Conservation (phyloP, 2,888 invertebrate genomes). For the Teleiodes luculella region DNA sequence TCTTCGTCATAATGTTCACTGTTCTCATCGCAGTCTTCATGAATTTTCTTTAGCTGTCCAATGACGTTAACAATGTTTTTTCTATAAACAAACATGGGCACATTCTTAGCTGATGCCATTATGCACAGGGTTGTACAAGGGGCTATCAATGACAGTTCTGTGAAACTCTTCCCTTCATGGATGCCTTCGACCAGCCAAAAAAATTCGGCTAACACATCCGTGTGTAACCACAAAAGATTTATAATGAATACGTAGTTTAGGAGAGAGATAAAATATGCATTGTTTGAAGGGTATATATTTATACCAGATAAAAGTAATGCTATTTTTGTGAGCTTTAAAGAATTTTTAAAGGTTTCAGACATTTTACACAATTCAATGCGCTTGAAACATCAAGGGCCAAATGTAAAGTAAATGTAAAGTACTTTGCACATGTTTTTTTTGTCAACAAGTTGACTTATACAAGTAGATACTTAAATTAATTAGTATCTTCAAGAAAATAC, state of each 20-base stretch:
- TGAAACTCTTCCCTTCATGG: conserved; percentile 36
- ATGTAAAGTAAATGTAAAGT: too few relatives aligned
- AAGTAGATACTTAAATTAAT: not conserved
- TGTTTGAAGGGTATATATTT: conserved; percentile 26
- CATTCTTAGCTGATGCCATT: conserved; percentile 42
- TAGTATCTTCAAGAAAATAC: too few relatives aligned
- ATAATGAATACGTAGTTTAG: conserved; percentile 37
- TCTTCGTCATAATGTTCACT: not conserved
- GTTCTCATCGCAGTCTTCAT: conserved; percentile 29
- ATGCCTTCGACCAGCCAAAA: conserved; percentile 46
- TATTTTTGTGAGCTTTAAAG: conserved; percentile 36
- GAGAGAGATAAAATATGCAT: conserved; percentile 23
- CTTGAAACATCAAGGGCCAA: not conserved
- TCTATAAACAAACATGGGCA: conserved; percentile 38
- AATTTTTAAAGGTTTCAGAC: conserved; percentile 30
- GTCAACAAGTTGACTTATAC: not conserved
- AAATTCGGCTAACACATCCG: conserved; percentile 46
- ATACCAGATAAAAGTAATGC: conserved; percentile 47
- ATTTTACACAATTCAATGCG: not conserved
- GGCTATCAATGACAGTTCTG: conserved; percentile 43
- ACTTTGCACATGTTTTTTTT: too few relatives aligned
- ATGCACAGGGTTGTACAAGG: conserved; percentile 49
- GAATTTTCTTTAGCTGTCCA: conserved; percentile 41
- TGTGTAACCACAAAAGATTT: conserved; percentile 41
- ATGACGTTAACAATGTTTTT: conserved; percentile 33